Base-by-base conservation (phyloP, 37 sponge, comb jelly and placozoan genomes). In the Ianthella basta region DNA sequence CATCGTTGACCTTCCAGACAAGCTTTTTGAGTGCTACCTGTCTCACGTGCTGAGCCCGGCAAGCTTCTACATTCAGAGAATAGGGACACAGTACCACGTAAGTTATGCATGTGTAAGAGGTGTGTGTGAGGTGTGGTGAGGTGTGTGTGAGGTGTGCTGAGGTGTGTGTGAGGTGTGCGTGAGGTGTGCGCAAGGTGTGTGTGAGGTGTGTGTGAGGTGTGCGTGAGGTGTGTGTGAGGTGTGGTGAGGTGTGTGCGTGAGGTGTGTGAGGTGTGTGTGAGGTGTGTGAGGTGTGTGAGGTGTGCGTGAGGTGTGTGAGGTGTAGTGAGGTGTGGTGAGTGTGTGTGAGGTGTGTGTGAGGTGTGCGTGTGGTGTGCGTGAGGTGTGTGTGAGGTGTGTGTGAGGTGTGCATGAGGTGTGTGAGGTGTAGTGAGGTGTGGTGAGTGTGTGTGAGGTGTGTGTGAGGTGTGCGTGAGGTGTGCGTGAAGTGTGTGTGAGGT, bases 21-120 rank as follows among this genome's bases (percentile, higher is more conserved):
- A 36, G n/a, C 8, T 75, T 24, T 75, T 75, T 50, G n/a, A n/a
- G 4, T 75, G 78, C 40, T 39, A 36, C 15, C 14, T 75, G 24
- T n/a, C 50, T 20, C 44, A 53, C 24, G 40, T 75, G 6, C 54
- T 50, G n/a, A 82, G 64, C 21, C 83, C 83, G 6, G 68, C 50
- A 3, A 44, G 56, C 18, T 82, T 82, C 69, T 64, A 66, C 68
- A 39, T 82, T 27, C 83, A 82, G 50, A 41, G 29, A 15, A 39
- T 35, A 10, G 83, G 68, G 33, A 15, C 54, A n/a, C 59, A 80
- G 8, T 80, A 55, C 29, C n/a, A 15, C 1, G 81, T 59, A 30
- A 32, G 70, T 64, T 19, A 56, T 19, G 18, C 15, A 19, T 56
- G 18, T 18, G 18, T 56, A 56, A 15, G 59, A n/a, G n/a, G n/a